phyloP scores from a whole-genome alignment of 2,797 vertebrate species.

The Scarus forsteni region DNA sequence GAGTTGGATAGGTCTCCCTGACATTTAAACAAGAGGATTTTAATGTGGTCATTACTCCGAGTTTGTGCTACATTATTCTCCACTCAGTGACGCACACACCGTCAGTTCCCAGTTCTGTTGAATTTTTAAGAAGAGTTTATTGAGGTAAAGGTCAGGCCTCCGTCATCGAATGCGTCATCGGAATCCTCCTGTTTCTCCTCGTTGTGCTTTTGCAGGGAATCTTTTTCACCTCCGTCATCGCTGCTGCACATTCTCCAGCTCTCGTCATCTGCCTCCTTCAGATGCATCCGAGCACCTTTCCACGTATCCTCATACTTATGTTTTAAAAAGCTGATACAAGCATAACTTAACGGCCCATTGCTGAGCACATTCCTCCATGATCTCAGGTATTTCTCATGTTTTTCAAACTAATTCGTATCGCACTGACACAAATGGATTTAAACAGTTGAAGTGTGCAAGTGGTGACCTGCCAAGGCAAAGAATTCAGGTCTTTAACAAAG shows the following conservation, averaged over 20 bases:
- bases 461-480: constrained; percentile 28
- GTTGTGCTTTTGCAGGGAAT: constrained; percentile 69
- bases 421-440: constrained; percentile 33
- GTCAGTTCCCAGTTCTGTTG: constrained; percentile 66
- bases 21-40: constrained; percentile 67
- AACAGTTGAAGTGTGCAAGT: constrained; percentile 26
- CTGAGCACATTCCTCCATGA: constrained; percentile 20
- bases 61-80: constrained; percentile 50
- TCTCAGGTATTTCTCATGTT: constrained; percentile 21
- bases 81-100: constrained; percentile 71
- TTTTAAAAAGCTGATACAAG: constrained; percentile 33
- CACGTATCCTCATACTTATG: constrained; percentile 53
- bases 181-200: constrained; percentile 65
- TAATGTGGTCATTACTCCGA: constrained; percentile 47
- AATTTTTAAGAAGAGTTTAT: constrained; percentile 55
- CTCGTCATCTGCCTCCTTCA: constrained; percentile 39
- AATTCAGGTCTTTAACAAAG: constrained; percentile 28
- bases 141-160: constrained; percentile 75
- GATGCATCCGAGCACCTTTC: constrained; percentile 57
- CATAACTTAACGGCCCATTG: constrained; percentile 40
- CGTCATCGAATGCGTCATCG: constrained; percentile 73
- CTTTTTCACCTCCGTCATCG: constrained; percentile 51
- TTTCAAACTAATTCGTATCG: constrained; percentile 22
- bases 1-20: constrained; percentile 48
- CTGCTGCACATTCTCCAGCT: constrained; percentile 32